phyloP scores from a whole-genome alignment of 1,140 invertebrate genomes.

The Nebria ingens region DNA sequence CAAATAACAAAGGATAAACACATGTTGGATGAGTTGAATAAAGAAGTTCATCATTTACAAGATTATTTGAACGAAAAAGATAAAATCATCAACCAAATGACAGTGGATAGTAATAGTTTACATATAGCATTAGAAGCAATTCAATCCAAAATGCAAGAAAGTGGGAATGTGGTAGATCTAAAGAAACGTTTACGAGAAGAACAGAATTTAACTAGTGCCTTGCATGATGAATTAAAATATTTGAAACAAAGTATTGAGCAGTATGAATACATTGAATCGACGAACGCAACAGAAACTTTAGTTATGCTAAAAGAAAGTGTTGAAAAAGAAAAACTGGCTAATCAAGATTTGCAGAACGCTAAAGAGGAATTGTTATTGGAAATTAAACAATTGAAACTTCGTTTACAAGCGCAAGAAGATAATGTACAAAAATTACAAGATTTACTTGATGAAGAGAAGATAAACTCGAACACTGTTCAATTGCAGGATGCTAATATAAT shows the following conservation, averaged over 20 bases:
- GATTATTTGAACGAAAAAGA: constrained; percentile 48
- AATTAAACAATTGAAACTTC: constrained; percentile 32
- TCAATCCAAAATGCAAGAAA: constrained; percentile 39
- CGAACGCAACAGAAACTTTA: background rate
- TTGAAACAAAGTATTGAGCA: constrained; percentile 23
- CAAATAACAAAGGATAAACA: constrained; percentile 31
- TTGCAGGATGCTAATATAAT: constrained; percentile 50
- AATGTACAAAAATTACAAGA: constrained; percentile 38
- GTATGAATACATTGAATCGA: constrained; percentile 18
- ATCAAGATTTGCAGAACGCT: background rate
- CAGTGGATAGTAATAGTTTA: constrained; percentile 39
- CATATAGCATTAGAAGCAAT: constrained; percentile 39
- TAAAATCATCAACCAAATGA: constrained; percentile 39
- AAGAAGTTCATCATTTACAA: constrained; percentile 46
- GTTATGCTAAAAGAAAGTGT: constrained; percentile 4
- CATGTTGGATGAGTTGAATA: constrained; percentile 35
- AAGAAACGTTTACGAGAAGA: constrained; percentile 30
- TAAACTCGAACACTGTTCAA: constrained; percentile 38
- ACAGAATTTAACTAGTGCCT: constrained; percentile 30
- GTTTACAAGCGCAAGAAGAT: constrained; percentile 35
- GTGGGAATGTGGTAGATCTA: constrained; percentile 35
- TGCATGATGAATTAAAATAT: constrained; percentile 31
- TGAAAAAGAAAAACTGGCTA: background rate
- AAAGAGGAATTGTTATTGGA: constrained; percentile 20
- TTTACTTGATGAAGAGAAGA: constrained; percentile 40